Evolutionary conservation across 2,888 invertebrate species (phyloP), one percentile per base, ranked within the genome.

Genomic region (Fragum sueziense): DNA sequence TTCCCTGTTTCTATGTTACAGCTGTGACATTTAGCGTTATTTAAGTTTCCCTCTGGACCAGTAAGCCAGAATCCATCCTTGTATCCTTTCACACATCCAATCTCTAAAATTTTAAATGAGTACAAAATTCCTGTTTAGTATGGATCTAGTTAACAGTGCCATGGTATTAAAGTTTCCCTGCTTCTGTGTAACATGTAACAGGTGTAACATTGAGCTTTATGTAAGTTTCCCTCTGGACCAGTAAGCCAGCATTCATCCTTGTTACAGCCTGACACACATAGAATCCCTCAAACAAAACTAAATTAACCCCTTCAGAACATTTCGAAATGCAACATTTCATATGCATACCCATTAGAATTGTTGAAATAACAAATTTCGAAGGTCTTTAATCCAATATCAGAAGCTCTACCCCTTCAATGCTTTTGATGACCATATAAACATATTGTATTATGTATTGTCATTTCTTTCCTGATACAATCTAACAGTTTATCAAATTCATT

Each of bases 11-110:
- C n/a, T n/a, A n/a, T 34, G 54, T 70, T 70, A 70, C 22, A 33
- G 22, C 29, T 34, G 22, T 70, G 70, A 29, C 70, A 70, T 27
- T 37, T 34, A 37, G 20, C 59, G 33, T 34, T 70, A 70, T 70
- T 70, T 57, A 57, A 33, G n/a, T n/a, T 31, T 70, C 70, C 70
- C 70, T 20, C 7, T 52, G 22, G 70, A 70, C 27, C 9, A 3
- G 70, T 57, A 57, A 70, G 34, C 57, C 57, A 27, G 27, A 27
- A 57, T 29, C n/a, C n/a, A n/a, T n/a, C 57, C 17, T 57, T 41
- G 57, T 27, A 27, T 29, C 27, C 47, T 47, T 47, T 20, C 47
- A n/a, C n/a, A n/a, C n/a, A n/a, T n/a, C n/a, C n/a, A n/a, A n/a
- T n/a, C n/a, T n/a, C n/a, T n/a, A n/a, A n/a, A n/a, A n/a, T n/a